A percentile compares a stretch with the other conserved stretches of the same genome.
phyloP scores from a whole-genome alignment of 2,113 vertebrate species.

The Cyphomyrus discorhynchus region DNA sequence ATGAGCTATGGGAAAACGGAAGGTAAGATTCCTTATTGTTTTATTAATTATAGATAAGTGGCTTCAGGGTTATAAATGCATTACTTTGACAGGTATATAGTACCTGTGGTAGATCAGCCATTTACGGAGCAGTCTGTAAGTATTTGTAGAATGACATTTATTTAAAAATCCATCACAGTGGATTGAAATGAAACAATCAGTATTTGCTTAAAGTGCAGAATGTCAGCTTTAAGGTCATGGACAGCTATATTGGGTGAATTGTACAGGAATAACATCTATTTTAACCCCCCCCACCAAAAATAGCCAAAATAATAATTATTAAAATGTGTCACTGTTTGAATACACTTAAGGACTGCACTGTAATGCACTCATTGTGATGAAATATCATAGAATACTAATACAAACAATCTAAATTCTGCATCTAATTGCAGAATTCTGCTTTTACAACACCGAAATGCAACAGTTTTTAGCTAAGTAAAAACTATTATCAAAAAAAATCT shows the following conservation, averaged over 20 bases:
- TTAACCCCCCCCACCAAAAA: background rate
- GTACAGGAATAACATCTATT: background rate
- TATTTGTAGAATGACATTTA: background rate
- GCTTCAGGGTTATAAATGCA: background rate
- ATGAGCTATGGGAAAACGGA: background rate
- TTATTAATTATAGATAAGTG: background rate
- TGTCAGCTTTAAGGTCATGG: background rate
- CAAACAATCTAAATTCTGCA: background rate
- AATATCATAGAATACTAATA: background rate
- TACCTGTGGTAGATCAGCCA: background rate
- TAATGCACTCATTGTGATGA: background rate
- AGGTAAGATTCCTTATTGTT: background rate
- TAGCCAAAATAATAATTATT: background rate
- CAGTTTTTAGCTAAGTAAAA: background rate
- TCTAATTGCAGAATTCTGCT: background rate
- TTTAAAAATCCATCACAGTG: background rate
- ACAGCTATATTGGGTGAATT: background rate
- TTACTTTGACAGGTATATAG: background rate
- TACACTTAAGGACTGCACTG: background rate
- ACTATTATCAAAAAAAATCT: background rate
- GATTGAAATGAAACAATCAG: background rate
- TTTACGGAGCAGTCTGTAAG: background rate
- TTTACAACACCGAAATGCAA: background rate
- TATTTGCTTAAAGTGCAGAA: background rate
- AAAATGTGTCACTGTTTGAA: background rate